phyloP scores from a whole-genome alignment of 1,140 invertebrate species.

The Macrotrachela quadricornifera region DNA sequence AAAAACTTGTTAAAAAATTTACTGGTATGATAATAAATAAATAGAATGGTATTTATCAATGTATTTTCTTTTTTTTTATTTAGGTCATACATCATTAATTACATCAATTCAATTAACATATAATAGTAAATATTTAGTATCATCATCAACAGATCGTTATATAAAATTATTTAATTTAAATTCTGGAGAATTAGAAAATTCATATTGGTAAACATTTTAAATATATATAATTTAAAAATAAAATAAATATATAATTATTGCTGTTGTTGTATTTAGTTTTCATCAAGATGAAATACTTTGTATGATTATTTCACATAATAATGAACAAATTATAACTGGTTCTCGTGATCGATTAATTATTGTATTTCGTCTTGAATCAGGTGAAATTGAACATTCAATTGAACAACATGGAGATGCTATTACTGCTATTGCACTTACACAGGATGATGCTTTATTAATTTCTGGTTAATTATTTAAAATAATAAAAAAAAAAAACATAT shows the following conservation, averaged over 20 bases:
- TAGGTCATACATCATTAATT: slow-evolving; percentile 51
- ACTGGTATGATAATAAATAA: no score
- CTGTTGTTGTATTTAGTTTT: no score
- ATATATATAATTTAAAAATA: no score
- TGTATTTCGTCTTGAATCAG: slow-evolving; percentile 40
- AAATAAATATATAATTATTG: no score
- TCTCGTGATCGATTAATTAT: slow-evolving; percentile 61
- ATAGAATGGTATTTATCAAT: no score
- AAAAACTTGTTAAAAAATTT: slow-evolving; percentile 53
- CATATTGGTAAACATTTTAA: slow-evolving; percentile 40
- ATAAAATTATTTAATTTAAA: slow-evolving; percentile 62
- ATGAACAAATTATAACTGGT: slow-evolving; percentile 54
- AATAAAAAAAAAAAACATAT: no score
- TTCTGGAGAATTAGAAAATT: slow-evolving; percentile 43
- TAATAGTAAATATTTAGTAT: slow-evolving; percentile 50
- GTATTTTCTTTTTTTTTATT: no score
- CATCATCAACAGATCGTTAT: slow-evolving; percentile 56
- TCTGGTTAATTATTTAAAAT: slow-evolving; percentile 33
- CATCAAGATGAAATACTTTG: slow-evolving; percentile 39
- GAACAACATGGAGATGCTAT: slow-evolving; percentile 60
- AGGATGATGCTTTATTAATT: slow-evolving; percentile 53
- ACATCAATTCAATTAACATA: slow-evolving; percentile 53
- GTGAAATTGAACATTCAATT: slow-evolving; percentile 54
- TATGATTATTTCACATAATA: slow-evolving; percentile 48
- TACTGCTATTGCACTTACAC: slow-evolving; percentile 48